These are phyloP conservation scores for Phenganax marumi DNA, from an alignment of 92 coral and sea anemone species.

Conservation along the genomic window DNA sequence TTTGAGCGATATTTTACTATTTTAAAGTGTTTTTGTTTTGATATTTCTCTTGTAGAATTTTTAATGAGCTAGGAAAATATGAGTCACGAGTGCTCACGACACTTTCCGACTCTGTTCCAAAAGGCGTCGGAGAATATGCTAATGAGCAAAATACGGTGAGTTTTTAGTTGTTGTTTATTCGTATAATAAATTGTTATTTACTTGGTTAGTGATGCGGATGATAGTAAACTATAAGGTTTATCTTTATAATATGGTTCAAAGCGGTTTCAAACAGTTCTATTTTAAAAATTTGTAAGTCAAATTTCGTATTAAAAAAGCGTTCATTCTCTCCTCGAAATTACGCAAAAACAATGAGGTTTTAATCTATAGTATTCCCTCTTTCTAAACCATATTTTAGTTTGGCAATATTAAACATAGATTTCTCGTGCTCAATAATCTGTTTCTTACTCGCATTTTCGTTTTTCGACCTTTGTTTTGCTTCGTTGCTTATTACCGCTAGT, in stretches of 20 bases:
- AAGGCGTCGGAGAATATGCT: not conserved
- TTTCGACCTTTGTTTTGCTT: not conserved
- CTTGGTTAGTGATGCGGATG: no score
- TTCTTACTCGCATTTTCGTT: constrained; percentile 43
- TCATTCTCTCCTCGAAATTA: no score
- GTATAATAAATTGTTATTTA: no score
- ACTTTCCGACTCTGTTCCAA: not conserved
- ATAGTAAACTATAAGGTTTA: no score
- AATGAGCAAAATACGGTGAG: not conserved
- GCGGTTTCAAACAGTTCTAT: no score
- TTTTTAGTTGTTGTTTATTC: no score
- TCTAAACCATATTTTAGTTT: constrained; percentile 26
- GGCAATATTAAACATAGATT: constrained; percentile 10
- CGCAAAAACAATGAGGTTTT: not conserved
- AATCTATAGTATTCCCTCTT: constrained; percentile 38
- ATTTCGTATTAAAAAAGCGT: no score
- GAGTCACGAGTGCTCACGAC: not conserved
- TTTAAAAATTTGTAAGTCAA: no score
- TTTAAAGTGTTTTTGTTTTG: not conserved
- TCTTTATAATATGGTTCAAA: no score
- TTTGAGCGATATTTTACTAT: not conserved
- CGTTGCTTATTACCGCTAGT: not conserved
- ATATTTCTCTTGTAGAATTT: not conserved
- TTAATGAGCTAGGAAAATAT: not conserved
- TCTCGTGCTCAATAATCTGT: constrained; percentile 5